These are phyloP conservation scores for Anoplius nigerrimus DNA, from an alignment of 2,888 invertebrate species.

Conservation along the genomic window DNA sequence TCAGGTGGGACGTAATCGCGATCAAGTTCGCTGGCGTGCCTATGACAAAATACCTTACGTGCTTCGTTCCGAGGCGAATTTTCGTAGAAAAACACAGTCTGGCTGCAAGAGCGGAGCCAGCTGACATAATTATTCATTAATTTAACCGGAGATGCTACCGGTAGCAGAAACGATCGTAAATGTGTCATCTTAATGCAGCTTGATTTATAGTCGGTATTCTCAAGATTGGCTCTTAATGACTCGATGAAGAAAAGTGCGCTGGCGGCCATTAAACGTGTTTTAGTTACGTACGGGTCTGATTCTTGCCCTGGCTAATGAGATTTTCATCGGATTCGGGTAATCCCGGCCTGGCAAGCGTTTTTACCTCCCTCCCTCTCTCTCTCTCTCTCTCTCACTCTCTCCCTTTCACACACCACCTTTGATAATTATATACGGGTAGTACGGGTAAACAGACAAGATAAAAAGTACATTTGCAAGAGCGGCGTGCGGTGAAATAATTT, in stretches of 20 bases:
- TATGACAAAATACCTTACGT: no score
- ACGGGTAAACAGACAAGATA: conserved; percentile 7
- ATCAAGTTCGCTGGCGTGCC: no score
- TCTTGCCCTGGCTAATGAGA: conserved; percentile 48
- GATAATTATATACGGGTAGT: conserved; percentile 9
- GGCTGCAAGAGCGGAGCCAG: conserved; percentile 11
- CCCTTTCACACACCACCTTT: no score
- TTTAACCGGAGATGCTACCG: conserved; percentile 26
- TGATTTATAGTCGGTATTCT: conserved; percentile 48
- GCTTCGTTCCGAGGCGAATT: no score
- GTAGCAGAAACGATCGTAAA: conserved; percentile 33
- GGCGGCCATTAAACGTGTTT: conserved; percentile 48
- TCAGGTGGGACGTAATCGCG: no score
- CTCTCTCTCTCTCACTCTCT: no score
- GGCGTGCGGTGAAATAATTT: neutral
- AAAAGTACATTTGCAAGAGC: conserved; percentile 11
- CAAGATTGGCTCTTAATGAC: conserved; percentile 54
- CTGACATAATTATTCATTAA: conserved; percentile 31
- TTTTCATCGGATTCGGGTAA: conserved; percentile 52
- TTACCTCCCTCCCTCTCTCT: conserved; percentile 7
- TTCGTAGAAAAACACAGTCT: no score
- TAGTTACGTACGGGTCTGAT: conserved; percentile 46
- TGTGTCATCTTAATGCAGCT: conserved; percentile 21
- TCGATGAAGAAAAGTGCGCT: conserved; percentile 48
- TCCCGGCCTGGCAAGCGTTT: conserved; percentile 18